Percentiles rank a stretch among this genome's conserved stretches.
Evolutionary conservation across 1,140 invertebrate species (phyloP).

Genomic region (Pogonognathellus flavescens): DNA sequence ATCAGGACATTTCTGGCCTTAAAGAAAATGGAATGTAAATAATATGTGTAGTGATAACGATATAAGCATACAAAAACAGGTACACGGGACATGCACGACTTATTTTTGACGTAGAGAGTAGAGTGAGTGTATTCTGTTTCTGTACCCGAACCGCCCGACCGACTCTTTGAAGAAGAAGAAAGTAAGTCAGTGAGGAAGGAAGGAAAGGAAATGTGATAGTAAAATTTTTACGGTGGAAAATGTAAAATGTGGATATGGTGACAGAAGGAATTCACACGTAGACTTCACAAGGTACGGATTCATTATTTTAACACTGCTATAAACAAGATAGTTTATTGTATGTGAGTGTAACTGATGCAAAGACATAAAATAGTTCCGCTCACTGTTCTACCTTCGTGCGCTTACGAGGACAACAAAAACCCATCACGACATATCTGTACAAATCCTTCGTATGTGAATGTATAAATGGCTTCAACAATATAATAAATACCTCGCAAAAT

Average conservation of each 20-base stretch:
- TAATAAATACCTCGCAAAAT: slow-evolving; percentile 5
- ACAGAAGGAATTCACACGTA: slow-evolving; percentile 38
- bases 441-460: not conserved
- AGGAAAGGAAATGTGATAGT: slow-evolving; percentile 15
- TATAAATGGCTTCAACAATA: not conserved
- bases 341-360: slow-evolving; percentile 46
- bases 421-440: slow-evolving; percentile 21
- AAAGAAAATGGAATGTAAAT: not conserved
- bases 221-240: slow-evolving; percentile 42
- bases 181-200: not conserved
- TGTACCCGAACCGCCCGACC: too few relatives aligned
- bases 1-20: not conserved
- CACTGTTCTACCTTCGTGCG: not conserved
- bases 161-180: not conserved
- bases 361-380: slow-evolving; percentile 31
- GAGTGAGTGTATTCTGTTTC: too few relatives aligned
- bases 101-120: too few relatives aligned
- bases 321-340: slow-evolving; percentile 46
- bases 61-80: too few relatives aligned
- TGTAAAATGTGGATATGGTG: slow-evolving; percentile 44
- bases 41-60: not conserved
- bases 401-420: slow-evolving; percentile 17
- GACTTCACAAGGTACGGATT: slow-evolving; percentile 23
- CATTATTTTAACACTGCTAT: slow-evolving; percentile 34
- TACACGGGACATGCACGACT: too few relatives aligned